These are phyloP conservation scores for Danio aesculapii DNA, from an alignment of 2,797 vertebrate species.

Conservation along the genomic window DNA sequence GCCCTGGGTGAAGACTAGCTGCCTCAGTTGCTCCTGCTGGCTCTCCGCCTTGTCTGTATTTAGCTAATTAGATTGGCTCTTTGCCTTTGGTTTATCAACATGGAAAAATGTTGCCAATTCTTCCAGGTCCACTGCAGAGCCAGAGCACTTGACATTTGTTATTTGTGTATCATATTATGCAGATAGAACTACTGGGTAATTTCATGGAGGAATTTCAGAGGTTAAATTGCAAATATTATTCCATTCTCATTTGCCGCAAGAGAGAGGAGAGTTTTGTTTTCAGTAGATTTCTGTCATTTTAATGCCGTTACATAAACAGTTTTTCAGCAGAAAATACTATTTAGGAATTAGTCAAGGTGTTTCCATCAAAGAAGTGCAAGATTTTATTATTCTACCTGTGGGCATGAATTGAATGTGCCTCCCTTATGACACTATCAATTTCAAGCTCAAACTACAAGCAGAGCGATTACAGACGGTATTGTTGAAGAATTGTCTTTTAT, in stretches of 20 bases:
- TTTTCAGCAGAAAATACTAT: neutral
- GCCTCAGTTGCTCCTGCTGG: constrained; percentile 52
- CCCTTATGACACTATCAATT: constrained; percentile 19
- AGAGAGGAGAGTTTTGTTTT: constrained; percentile 4
- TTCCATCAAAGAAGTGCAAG: constrained; percentile 12
- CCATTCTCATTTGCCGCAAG: constrained; percentile 23
- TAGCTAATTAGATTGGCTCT: constrained; percentile 62
- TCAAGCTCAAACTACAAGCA: constrained; percentile 20
- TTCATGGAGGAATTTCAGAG: constrained; percentile 26
- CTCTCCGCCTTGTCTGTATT: constrained; percentile 53
- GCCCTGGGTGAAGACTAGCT: constrained; percentile 50
- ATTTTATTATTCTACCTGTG: constrained; percentile 12
- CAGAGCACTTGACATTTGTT: constrained; percentile 51
- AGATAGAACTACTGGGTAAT: constrained; percentile 39
- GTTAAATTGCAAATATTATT: constrained; percentile 24
- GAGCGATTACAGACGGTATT: constrained; percentile 14
- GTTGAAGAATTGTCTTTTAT: constrained; percentile 17
- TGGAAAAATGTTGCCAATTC: constrained; percentile 54
- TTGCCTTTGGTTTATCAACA: constrained; percentile 62
- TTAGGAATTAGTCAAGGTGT: constrained; percentile 31
- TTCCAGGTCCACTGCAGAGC: constrained; percentile 50
- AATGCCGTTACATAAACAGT: neutral
- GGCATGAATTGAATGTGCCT: constrained; percentile 15
- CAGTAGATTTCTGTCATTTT: neutral
- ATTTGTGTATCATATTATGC: constrained; percentile 45